Evolutionary conservation across 2,888 invertebrate species (phyloP), one percentile per base, ranked within the genome.

Genomic region (Zygogramma bicolorata): DNA sequence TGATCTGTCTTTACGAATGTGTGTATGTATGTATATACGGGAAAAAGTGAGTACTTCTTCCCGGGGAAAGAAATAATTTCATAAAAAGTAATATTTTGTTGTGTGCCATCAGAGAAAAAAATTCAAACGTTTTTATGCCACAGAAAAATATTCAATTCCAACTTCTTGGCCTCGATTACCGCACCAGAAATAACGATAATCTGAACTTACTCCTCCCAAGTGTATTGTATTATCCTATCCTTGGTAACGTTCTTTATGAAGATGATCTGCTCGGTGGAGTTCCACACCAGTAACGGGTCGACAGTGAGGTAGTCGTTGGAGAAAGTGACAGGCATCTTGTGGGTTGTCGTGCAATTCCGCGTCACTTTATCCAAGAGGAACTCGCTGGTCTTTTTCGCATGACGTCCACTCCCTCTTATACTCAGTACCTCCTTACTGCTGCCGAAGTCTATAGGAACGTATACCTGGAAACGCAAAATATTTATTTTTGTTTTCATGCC

Each of bases 191-290:
- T 57, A 31, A 53, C 10, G 46, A n/a, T 49, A 29, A 61, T n/a
- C 0, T 15, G 29, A 25, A 63, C 73, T 76, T 81, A 88, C 88
- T 77, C 82, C 76, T 83, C 81, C 87, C 88, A 88, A 22, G 82
- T 76, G 72, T 86, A 89, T 10, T 84, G 83, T 22, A 88, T 78
- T 2, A 85, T 81, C 62, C 71, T 71, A 40, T 85, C 82, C 42
- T 81, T 73, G 6, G 85, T 84, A 59, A 77, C 80, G 78, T 88
- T 89, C 70, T 84, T 83, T 40, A 89, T 82, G 73, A 88, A 86
- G 65, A 88, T 79, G 73, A 88, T 76, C 74, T 80, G 84, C 42
- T 85, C 82, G 1, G 78, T 71, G 31, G 73, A 78, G 65, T 79
- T 84, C 80, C 87, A 85, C 2, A 81, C 81, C 0, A 85, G 79